Conservation (phyloP, 2,797 vertebrate species). For the Brachymystax lenok region DNA sequence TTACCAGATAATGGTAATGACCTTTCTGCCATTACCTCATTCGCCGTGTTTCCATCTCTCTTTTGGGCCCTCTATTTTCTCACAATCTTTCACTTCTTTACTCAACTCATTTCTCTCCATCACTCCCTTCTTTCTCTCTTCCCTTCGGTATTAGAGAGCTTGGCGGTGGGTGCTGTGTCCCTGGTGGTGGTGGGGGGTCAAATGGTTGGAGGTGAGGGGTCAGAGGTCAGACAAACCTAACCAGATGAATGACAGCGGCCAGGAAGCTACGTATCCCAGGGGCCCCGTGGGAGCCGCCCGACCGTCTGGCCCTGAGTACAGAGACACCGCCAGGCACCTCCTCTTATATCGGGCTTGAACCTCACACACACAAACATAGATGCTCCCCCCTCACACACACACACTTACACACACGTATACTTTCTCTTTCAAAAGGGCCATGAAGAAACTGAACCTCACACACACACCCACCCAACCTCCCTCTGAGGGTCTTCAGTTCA, state of each 20-base stretch:
- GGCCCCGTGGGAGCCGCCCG: conserved; percentile 63
- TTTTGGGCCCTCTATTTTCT: too few species aligned
- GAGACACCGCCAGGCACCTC: conserved; percentile 33
- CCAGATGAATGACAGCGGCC: conserved; percentile 34
- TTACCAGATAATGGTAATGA: not conserved
- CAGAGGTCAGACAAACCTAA: conserved; percentile 68
- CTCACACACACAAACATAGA: conserved; percentile 1
- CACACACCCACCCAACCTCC: conserved; percentile 27
- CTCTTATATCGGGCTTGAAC: not conserved
- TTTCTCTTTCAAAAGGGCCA: not conserved
- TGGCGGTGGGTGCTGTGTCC: not conserved
- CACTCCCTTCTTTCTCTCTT: conserved; percentile 1
- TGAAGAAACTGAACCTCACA: conserved; percentile 3
- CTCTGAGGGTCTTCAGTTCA: conserved; percentile 58
- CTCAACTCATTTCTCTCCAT: not conserved
- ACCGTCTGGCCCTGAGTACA: conserved; percentile 66
- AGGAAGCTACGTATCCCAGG: conserved; percentile 25
- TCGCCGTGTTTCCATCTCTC: not conserved
- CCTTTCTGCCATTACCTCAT: not conserved
- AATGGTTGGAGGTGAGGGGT: conserved; percentile 44
- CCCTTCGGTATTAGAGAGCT: not conserved
- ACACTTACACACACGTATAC: not conserved
- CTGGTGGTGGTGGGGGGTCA: not conserved
- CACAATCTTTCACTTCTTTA: not conserved
- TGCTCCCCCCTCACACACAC: not conserved